Percentiles rank a stretch among this genome's conserved stretches.
Evolutionary conservation across 1,140 invertebrate species (phyloP).

Genomic region (Caenorhabditis brenneri): DNA sequence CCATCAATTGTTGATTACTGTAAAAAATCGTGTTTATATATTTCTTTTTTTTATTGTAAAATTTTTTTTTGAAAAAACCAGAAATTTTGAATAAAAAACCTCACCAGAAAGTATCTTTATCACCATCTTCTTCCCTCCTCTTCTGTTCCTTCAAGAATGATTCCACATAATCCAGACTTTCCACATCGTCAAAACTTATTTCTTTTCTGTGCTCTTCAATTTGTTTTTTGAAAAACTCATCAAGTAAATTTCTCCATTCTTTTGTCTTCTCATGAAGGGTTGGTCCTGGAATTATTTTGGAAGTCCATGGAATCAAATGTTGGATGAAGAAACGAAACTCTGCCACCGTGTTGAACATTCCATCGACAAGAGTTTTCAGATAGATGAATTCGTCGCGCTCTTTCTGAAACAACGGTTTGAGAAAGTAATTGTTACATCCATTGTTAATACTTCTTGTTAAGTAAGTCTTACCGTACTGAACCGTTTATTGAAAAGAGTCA

Average conservation of each 20-base stretch:
- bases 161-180: slow-evolving; percentile 36
- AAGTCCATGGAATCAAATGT: background rate
- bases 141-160: slow-evolving; percentile 45
- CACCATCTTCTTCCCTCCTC: slow-evolving; percentile 14
- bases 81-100: background rate
- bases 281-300: background rate
- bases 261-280: background rate
- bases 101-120: slow-evolving; percentile 35
- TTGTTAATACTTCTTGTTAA: no score
- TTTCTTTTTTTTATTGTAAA: no score
- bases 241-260: background rate
- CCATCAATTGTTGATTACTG: background rate
- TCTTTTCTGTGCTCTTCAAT: background rate
- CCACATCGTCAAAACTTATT: slow-evolving; percentile 31
- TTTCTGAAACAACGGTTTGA: background rate
- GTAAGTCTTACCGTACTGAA: background rate
- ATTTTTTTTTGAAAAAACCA: no score
- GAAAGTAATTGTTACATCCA: no score
- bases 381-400: background rate
- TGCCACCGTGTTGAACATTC: background rate
- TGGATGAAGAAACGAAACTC: background rate
- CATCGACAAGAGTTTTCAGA: background rate
- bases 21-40: background rate
- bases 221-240: slow-evolving; percentile 2
- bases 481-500: background rate